These are phyloP conservation scores for Smutsia gigantea DNA, from an alignment of 2,797 vertebrate genomes.

Conservation along the genomic window DNA sequence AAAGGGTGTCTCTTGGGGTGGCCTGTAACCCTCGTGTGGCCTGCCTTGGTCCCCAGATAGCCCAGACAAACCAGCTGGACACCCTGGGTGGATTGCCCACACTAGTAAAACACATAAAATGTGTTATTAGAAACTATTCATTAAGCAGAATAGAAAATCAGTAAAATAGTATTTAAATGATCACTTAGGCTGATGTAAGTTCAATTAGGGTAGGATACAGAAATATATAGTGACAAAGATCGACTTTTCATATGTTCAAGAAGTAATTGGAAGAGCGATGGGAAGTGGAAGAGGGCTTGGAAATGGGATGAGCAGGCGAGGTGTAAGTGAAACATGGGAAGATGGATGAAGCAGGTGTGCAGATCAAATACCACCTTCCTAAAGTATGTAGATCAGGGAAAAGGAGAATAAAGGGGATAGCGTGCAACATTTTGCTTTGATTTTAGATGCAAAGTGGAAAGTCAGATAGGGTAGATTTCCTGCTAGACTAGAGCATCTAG, in stretches of 20 bases:
- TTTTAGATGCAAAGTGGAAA: background rate
- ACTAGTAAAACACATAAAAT: background rate
- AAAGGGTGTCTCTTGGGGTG: background rate
- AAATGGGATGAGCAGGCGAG: background rate
- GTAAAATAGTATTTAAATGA: background rate
- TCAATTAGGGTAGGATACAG: background rate
- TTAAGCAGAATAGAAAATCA: background rate
- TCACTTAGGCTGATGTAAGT: background rate
- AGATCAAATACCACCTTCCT: background rate
- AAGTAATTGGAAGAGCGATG: background rate
- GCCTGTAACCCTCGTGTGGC: background rate
- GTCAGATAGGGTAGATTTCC: background rate
- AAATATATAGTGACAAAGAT: background rate
- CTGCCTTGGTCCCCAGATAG: background rate
- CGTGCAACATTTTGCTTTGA: background rate
- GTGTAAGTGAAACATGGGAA: background rate
- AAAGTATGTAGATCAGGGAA: background rate
- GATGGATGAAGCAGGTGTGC: no score
- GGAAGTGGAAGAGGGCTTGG: background rate
- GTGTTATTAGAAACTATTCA: background rate
- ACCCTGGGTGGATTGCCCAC: background rate
- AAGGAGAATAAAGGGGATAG: background rate
- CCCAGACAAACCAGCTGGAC: background rate
- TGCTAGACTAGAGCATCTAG: no score
- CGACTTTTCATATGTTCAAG: background rate